Base-by-base conservation (phyloP, 2,113 vertebrate genomes). In the Junco hyemalis region DNA sequence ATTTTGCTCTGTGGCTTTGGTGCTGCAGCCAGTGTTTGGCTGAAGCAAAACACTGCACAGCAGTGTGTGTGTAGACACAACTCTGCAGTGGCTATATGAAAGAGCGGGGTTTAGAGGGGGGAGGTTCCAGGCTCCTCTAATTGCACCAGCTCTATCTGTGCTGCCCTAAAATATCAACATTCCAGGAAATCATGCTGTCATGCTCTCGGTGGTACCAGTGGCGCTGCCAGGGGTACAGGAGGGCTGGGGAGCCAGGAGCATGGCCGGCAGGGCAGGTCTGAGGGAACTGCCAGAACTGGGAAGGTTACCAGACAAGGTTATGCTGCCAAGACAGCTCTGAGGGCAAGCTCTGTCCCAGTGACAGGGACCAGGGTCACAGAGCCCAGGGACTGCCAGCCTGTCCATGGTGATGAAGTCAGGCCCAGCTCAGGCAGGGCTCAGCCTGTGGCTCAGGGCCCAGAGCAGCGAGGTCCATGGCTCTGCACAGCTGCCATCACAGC, bases 361-460 rank as follows among this genome's bases (percentile, higher is more conserved):
- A 26, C 28, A 79, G 51, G 16, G 21, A 60, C 6, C 12, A n/a
- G 56, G 35, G 14, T 50, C 47, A 35, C 35, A 63, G 29, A 42
- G 64, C 26, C 53, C 72, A 12, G 36, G 15, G 51, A 16, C 69
- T 79, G 60, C 54, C 60, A 70, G 35, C 12, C 35, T 6, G 14
- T 9, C 54, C 36, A 2, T 2, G 1, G 24, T 14, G 57, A 51
- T 38, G n/a, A 29, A 64, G 80, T 6, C 5, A 12, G 45, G 18
- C 18, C 25, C 48, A 38, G 36, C 16, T 4, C 1, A 1, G 57
- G 59, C 20, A 35, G n/a, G 15, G 16, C 63, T 6, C 64, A 85
- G n/a, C 33, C 60, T 12, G 18, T 1, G 1, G 11, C 22, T 38
- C 53, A 25, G 40, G 17, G 53, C 53, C 16, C 0, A 0, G 23